Base-by-base conservation (phyloP, 2,797 vertebrate genomes). In the Gorsachius magnificus region DNA sequence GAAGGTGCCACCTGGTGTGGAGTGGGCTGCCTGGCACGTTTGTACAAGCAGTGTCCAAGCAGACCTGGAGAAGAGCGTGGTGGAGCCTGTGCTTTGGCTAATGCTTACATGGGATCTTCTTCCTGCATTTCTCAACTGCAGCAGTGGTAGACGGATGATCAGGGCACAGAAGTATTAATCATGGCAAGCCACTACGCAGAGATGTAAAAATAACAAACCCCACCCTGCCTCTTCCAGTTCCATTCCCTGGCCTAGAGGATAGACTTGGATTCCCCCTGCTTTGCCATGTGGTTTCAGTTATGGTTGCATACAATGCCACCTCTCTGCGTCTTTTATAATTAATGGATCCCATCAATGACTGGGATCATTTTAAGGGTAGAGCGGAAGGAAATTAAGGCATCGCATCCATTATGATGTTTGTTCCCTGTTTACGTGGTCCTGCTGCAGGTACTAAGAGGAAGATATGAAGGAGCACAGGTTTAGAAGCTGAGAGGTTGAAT, bases 201-300 rank as follows among this genome's bases (percentile, higher is more conserved):
- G 68, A 76, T 89, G 85, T 85, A 91, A 88, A 92, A 89, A 53
- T 64, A 89, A 75, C 60, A 65, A 84, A 8, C 71, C 71, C 48
- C 88, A 76, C 75, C 61, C 76, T 75, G 48, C n/a, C 53, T 94
- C 80, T 92, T 71, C 65, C 76, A 83, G 60, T 70, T 18, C 6
- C 6, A 21, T 45, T 93, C 89, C 46, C 63, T 84, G 83, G 63
- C 80, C 65, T 81, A 12, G 56, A 93, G 72, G 88, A 51, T 5
- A 36, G 70, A 8, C 51, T 90, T 94, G 79, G 75, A 56, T 75
- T 64, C 57, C 54, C 79, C 48, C 31, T 26, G 8, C 29, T 74
- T 94, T 6, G 4, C 80, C 84, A 31, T 75, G 80, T 87, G 95
- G 71, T 84, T 90, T 93, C 77, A 71, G 77, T 93, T 90, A 69